Evolutionary conservation across 2,797 vertebrate genomes (phyloP).

Genomic region (Gymnocypris eckloni): DNA sequence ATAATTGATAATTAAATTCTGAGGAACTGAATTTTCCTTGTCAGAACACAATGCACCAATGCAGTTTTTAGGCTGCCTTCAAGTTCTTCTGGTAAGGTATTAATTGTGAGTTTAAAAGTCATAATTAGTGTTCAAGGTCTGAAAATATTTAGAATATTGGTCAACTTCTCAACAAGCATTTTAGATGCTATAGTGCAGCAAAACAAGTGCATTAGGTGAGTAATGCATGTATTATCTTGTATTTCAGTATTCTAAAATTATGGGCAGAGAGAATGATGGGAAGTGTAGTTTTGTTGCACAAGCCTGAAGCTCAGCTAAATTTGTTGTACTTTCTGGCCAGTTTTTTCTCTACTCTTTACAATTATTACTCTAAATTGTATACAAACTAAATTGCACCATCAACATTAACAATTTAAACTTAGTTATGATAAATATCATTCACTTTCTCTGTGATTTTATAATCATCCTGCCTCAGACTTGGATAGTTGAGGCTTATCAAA

Average conservation of each 20-base stretch:
- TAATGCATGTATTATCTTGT: neutral
- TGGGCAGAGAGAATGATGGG: conserved; percentile 2
- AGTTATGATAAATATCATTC: neutral
- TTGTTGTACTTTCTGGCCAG: neutral
- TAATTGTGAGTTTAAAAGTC: neutral
- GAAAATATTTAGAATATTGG: neutral
- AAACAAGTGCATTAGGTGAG: neutral
- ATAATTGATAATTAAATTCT: neutral
- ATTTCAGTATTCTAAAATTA: neutral
- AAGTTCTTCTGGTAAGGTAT: neutral
- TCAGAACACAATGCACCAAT: neutral
- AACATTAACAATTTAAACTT: neutral
- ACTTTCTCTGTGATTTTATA: neutral
- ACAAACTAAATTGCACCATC: neutral
- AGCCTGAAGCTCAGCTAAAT: neutral
- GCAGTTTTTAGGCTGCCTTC: neutral
- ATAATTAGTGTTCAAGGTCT: neutral
- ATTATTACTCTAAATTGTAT: neutral
- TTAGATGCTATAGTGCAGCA: neutral
- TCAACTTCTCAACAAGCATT: neutral
- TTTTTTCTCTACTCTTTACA: neutral
- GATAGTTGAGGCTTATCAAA: neutral
- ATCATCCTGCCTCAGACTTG: neutral
- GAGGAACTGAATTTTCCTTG: neutral
- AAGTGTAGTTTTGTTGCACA: neutral